Evolutionary conservation across 2,888 invertebrate species (phyloP).

Genomic region (Meta bourneti): DNA sequence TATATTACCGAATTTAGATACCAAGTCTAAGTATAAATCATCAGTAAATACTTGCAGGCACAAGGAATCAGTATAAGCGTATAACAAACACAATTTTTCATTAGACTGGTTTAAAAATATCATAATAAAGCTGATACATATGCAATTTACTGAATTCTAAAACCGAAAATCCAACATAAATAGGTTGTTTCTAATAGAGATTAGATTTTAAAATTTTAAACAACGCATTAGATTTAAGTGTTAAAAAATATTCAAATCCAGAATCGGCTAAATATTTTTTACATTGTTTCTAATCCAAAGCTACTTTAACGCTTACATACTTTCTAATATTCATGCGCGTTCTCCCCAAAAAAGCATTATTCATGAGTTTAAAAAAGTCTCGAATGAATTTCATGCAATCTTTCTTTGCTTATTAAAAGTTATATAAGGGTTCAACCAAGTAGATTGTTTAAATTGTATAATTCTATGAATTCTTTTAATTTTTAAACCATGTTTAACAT

Average conservation of each 20-base stretch:
- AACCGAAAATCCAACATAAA: no score
- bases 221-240: slow-evolving; percentile 29
- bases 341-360: slow-evolving; percentile 6
- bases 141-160: no score
- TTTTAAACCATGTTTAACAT: slow-evolving; percentile 31
- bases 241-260: slow-evolving; percentile 25
- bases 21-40: background rate
- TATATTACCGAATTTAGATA: background rate
- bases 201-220: slow-evolving; percentile 26
- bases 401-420: no score
- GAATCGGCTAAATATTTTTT: slow-evolving; percentile 32
- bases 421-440: no score
- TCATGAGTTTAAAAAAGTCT: no score
- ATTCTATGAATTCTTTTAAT: slow-evolving; percentile 40
- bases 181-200: slow-evolving; percentile 21
- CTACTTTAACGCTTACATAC: slow-evolving; percentile 10
- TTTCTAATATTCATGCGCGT: no score
- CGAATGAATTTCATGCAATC: no score
- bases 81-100: background rate
- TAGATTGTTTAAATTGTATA: slow-evolving; percentile 33
- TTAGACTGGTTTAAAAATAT: slow-evolving; percentile 10
- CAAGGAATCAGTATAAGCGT: slow-evolving; percentile 13
- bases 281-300: slow-evolving; percentile 30
- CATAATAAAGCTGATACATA: background rate
- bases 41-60: background rate